These are phyloP conservation scores for Battus philenor DNA, from an alignment of 1,140 invertebrate species.

Conservation along the genomic window DNA sequence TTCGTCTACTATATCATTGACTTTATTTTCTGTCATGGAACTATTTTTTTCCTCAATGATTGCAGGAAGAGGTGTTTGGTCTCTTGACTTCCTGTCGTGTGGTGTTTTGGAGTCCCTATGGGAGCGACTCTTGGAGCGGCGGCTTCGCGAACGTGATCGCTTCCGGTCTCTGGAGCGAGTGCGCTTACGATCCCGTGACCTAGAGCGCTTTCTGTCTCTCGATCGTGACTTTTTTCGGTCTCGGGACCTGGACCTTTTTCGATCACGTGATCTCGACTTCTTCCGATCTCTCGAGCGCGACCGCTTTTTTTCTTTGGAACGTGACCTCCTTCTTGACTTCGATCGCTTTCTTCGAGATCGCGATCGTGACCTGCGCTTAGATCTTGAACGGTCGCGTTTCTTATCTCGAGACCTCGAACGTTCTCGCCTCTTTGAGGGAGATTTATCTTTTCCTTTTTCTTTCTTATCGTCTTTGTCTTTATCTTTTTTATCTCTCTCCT, in stretches of 20 bases:
- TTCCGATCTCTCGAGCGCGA: slow-evolving; percentile 64
- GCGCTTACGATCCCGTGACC: slow-evolving; percentile 61
- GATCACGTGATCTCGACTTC: slow-evolving; percentile 56
- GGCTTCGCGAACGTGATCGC: slow-evolving; percentile 55
- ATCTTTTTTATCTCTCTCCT: slow-evolving; percentile 44
- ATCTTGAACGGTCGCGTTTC: slow-evolving; percentile 58
- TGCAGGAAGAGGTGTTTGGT: slow-evolving; percentile 45
- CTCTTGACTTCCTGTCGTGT: slow-evolving; percentile 58
- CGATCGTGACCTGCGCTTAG: slow-evolving; percentile 43
- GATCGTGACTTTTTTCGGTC: slow-evolving; percentile 62
- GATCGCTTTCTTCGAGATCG: slow-evolving; percentile 50
- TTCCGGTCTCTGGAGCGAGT: slow-evolving; percentile 66
- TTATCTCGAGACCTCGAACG: slow-evolving; percentile 61
- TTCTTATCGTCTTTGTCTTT: slow-evolving; percentile 30
- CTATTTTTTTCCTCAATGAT: slow-evolving; percentile 45
- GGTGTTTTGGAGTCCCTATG: slow-evolving; percentile 58
- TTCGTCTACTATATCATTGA: slow-evolving; percentile 47
- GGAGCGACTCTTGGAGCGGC: slow-evolving; percentile 59
- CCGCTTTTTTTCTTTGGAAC: slow-evolving; percentile 60
- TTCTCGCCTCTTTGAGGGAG: slow-evolving; percentile 61
- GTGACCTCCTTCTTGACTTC: slow-evolving; percentile 48
- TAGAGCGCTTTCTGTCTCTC: slow-evolving; percentile 53
- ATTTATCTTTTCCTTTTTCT: slow-evolving; percentile 28
- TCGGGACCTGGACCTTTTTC: slow-evolving; percentile 66
- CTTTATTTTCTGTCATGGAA: slow-evolving; percentile 35